These are phyloP conservation scores for Pyrocephalus nanus DNA, from an alignment of 2,797 vertebrate species.

Conservation along the genomic window DNA sequence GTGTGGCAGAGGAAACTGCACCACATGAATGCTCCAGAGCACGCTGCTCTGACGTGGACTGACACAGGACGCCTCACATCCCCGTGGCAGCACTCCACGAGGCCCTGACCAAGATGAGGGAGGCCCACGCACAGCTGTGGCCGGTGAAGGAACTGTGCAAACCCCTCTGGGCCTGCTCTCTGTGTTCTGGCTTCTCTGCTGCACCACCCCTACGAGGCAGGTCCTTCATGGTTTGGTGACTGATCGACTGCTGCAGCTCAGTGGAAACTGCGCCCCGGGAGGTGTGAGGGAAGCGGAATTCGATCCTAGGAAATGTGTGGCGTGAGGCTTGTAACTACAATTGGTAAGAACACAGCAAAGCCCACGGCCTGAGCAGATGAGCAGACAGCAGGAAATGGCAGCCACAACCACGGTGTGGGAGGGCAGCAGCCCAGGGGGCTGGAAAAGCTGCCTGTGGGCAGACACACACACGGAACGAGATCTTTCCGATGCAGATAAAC, in stretches of 20 bases:
- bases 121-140: rapidly evolving
- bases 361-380: background rate
- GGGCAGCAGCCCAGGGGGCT: background rate
- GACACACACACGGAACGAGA: background rate
- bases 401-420: rapidly evolving
- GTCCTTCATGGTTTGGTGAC: background rate
- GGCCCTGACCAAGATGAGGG: background rate
- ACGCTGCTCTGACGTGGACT: background rate
- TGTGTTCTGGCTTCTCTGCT: background rate
- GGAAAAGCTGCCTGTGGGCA: background rate
- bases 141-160: background rate
- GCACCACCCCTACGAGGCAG: background rate
- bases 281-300: background rate
- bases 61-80: rapidly evolving
- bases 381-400: background rate
- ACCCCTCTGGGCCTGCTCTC: background rate
- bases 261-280: rapidly evolving
- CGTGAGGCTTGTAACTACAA: background rate
- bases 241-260: background rate
- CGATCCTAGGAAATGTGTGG: background rate
- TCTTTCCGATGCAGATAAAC: background rate
- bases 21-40: background rate
- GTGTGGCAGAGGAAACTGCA: background rate
- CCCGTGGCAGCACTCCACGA: rapidly evolving
- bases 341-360: background rate